phyloP scores from a whole-genome alignment of 2,888 invertebrate species.

The Drosophila birchii region DNA sequence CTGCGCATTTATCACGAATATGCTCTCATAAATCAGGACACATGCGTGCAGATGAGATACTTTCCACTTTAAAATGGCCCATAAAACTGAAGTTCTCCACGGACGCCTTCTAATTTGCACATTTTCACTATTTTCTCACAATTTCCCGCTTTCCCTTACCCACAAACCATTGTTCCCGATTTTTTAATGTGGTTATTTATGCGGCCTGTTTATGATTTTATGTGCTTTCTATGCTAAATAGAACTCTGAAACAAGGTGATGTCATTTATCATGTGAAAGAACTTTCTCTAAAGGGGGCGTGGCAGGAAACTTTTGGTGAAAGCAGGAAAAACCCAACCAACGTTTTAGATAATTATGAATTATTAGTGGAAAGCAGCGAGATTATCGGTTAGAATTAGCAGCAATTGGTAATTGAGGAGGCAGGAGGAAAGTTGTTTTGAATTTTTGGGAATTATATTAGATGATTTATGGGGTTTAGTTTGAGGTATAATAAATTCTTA shows the following conservation, averaged over 20 bases:
- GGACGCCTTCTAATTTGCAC: conserved; percentile 74
- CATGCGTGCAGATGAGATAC: conserved; percentile 51
- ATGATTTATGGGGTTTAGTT: background rate
- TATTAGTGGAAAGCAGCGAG: conserved; percentile 15
- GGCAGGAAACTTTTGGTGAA: conserved; percentile 7
- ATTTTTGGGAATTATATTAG: background rate
- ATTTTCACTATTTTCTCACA: conserved; percentile 74
- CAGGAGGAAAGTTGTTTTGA: background rate
- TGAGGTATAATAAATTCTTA: background rate
- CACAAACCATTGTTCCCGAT: conserved; percentile 44
- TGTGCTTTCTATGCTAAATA: conserved; percentile 78
- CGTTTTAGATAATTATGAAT: conserved; percentile 33
- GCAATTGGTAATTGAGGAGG: background rate
- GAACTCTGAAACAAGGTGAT: conserved; percentile 67
- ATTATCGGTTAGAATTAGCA: background rate
- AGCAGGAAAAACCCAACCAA: conserved; percentile 15
- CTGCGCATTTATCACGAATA: conserved; percentile 72
- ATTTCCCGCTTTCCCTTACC: conserved; percentile 17
- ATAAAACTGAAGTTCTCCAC: conserved; percentile 62
- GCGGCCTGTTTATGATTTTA: conserved; percentile 74
- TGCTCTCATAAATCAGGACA: conserved; percentile 66
- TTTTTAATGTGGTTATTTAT: conserved; percentile 64
- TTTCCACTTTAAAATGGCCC: conserved; percentile 59
- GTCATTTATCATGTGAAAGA: conserved; percentile 62
- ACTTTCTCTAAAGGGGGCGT: conserved; percentile 26